Evolutionary conservation across 1,140 invertebrate genomes (phyloP), one percentile per base, ranked within the genome.

Genomic region (Linepithema humile): DNA sequence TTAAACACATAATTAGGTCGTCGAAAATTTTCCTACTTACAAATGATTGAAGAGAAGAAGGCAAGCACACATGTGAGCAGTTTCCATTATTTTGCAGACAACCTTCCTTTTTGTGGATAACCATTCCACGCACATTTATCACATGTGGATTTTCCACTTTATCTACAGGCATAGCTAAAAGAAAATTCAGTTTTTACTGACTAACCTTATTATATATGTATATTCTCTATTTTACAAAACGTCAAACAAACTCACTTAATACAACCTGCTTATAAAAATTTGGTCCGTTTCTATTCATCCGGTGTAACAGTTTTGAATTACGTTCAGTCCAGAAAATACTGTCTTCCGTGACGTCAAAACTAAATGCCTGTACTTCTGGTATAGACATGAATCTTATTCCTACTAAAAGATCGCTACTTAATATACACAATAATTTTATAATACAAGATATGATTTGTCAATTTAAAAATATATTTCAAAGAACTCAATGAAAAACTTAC

Each of bases 61-160:
- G 95, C 17, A 96, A 92, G 89, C 97, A 98, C 12, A 97, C 91
- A 91, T 98, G 96, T 17, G 96, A 96, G 90, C 97, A 98, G 15
- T 96, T 95, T 29, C 97, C 96, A 88, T 97, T 96, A 23, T 95
- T 92, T 20, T 92, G 91, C 45, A 94, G 94, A 90, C 97, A 97
- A 0, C 95, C 94, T 91, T 97, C 87, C 3, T 92, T 86, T 78
- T 89, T 91, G 91, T 90, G 20, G 88, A 78, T 53, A 84, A 92
- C 50, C 92, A 92, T 60, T 17, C 84, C 77, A 40, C 89, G 75
- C 72, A 91, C 82, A 82, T 91, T 82, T 53, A 89, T 74, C 9
- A 95, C 62, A 43, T 90, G 87, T 45, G 94, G 82, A 92, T 60
- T 17, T 85, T 80, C 40, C 89, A 74, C 72, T 91, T 82, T 80